Percentiles rank a stretch among this genome's conserved stretches.
phyloP scores from a whole-genome alignment of 1,140 invertebrate species.

The Rhysida immarginata region DNA sequence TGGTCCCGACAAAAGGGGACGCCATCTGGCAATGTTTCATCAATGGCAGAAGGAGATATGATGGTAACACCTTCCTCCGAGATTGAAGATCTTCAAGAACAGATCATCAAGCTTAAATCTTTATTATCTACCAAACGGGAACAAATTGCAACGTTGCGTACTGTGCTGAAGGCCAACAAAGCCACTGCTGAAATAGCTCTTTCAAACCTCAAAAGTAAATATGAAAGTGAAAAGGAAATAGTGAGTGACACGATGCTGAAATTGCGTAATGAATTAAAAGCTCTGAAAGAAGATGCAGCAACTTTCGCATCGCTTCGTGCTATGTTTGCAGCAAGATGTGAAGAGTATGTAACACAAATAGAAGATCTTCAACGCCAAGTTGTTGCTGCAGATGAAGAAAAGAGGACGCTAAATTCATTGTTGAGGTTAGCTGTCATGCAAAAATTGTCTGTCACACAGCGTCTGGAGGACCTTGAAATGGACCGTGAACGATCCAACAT shows the following conservation, averaged over 20 bases:
- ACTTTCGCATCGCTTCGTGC: slow-evolving; percentile 96
- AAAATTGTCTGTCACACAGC: slow-evolving; percentile 85
- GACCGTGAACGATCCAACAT: slow-evolving; percentile 53
- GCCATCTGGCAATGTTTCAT: slow-evolving; percentile 8
- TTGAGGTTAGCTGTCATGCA: slow-evolving; percentile 92
- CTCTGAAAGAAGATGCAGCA: slow-evolving; percentile 94
- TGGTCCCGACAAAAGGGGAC: slow-evolving; percentile 40
- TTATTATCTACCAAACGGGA: slow-evolving; percentile 91
- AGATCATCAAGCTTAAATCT: slow-evolving; percentile 49
- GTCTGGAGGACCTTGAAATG: slow-evolving; percentile 90
- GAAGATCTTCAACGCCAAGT: slow-evolving; percentile 83
- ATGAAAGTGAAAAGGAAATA: slow-evolving; percentile 95
- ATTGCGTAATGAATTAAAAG: slow-evolving; percentile 79
- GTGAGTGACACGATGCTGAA: slow-evolving; percentile 97
- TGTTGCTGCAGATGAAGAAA: slow-evolving; percentile 86
- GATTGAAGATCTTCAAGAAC: slow-evolving; percentile 72
- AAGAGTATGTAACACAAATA: slow-evolving; percentile 95
- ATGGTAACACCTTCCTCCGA: slow-evolving; percentile 28
- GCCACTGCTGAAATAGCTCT: slow-evolving; percentile 95
- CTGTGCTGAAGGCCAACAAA: slow-evolving; percentile 97
- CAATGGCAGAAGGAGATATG: background rate
- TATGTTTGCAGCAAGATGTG: slow-evolving; percentile 97
- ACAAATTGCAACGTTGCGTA: slow-evolving; percentile 92
- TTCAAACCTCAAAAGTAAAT: slow-evolving; percentile 96
- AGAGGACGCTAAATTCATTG: slow-evolving; percentile 95